Conservation (phyloP, 2,888 invertebrate species). For the Lamellibrachia columna region DNA sequence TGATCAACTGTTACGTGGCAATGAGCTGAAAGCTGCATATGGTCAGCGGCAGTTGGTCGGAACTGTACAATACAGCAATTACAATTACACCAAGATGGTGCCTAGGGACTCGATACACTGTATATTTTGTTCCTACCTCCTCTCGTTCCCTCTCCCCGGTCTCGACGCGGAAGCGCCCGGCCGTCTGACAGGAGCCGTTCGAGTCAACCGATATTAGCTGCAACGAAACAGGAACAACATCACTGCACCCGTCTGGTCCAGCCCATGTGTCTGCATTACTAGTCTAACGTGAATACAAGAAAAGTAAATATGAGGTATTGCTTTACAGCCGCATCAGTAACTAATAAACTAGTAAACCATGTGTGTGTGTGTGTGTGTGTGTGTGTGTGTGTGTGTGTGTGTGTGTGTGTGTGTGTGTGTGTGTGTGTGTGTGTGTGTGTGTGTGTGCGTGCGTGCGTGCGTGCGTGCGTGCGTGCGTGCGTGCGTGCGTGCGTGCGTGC, state of each 20-base stretch:
- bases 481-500: background rate
- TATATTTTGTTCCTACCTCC: slow-evolving; percentile 31
- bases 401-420: no score
- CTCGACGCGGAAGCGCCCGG: slow-evolving; percentile 33
- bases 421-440: background rate
- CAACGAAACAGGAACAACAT: background rate
- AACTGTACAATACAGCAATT: no score
- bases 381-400: no score
- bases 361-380: no score
- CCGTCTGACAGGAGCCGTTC: background rate
- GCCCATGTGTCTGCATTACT: background rate
- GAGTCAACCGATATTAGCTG: background rate
- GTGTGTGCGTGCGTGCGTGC: background rate
- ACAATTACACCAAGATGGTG: background rate
- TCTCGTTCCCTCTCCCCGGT: slow-evolving; percentile 36
- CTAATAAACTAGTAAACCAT: no score
- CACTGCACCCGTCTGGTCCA: background rate
- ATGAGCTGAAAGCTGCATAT: no score
- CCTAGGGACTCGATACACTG: background rate
- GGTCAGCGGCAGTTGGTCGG: no score
- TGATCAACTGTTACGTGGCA: no score
- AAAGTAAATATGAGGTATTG: no score
- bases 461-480: background rate
- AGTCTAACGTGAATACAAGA: background rate
- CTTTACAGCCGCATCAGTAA: no score